phyloP scores from a whole-genome alignment of 2,888 invertebrate genomes.

The Tholera decimalis region DNA sequence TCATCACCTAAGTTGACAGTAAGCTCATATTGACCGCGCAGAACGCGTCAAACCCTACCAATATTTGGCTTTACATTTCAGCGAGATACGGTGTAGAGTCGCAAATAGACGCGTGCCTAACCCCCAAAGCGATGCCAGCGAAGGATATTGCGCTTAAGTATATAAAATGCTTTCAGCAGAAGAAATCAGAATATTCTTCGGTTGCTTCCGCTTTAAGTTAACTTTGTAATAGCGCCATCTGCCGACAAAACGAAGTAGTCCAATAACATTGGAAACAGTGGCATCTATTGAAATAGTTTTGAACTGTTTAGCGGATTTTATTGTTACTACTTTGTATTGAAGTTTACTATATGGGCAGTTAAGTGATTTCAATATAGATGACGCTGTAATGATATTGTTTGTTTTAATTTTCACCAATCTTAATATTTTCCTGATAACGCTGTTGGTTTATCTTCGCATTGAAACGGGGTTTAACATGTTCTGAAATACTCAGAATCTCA shows the following conservation, averaged over 20 bases:
- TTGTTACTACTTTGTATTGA: neutral
- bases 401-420: too few species aligned
- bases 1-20: too few species aligned
- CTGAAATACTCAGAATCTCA: too few species aligned
- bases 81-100: neutral
- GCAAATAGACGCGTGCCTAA: constrained; percentile 6
- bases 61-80: constrained; percentile 1
- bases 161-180: constrained; percentile 68
- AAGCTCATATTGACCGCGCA: too few species aligned
- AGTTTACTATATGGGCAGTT: too few species aligned
- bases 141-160: constrained; percentile 74
- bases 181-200: constrained; percentile 32
- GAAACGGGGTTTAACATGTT: too few species aligned
- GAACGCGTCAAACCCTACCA: too few species aligned
- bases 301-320: constrained; percentile 11
- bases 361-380: constrained; percentile 11
- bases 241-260: neutral
- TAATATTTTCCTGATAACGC: neutral
- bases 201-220: constrained; percentile 42
- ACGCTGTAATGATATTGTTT: neutral
- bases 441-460: too few species aligned
- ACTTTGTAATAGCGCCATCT: constrained; percentile 49
- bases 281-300: constrained; percentile 38
- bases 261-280: constrained; percentile 27
- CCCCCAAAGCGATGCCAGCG: constrained; percentile 57